These are phyloP conservation scores for Chelonoidis abingdonii DNA, from an alignment of 2,113 vertebrate genomes.

Conservation along the genomic window DNA sequence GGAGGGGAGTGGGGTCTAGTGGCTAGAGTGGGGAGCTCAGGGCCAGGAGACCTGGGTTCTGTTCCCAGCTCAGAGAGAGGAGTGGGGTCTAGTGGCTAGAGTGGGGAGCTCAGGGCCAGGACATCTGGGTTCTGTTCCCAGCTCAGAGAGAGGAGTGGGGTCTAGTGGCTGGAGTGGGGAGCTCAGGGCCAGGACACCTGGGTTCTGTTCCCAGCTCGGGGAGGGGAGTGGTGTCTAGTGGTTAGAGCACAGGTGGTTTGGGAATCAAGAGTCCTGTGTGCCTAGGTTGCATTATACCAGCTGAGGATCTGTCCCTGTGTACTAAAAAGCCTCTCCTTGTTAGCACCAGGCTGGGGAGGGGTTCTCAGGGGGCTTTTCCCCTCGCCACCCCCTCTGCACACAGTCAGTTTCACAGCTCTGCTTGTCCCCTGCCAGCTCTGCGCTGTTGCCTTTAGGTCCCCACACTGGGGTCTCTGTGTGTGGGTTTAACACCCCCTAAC, in stretches of 20 bases:
- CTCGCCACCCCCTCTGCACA: too few relatives aligned
- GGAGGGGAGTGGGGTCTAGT: neutral
- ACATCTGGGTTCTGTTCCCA: too few relatives aligned
- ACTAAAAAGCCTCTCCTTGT: too few relatives aligned
- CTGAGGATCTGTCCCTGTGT: too few relatives aligned
- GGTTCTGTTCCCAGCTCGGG: neutral
- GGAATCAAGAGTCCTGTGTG: neutral
- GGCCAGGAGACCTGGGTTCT: neutral
- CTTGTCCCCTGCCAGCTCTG: neutral
- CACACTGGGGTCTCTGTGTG: too few relatives aligned
- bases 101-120: too few relatives aligned
- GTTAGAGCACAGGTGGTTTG: neutral
- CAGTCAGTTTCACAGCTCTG: neutral
- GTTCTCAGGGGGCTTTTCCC: too few relatives aligned
- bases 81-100: neutral
- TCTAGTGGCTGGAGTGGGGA: too few relatives aligned
- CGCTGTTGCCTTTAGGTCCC: too few relatives aligned
- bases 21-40: neutral
- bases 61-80: neutral
- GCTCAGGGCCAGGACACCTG: neutral
- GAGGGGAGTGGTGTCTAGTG: neutral
- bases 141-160: too few relatives aligned
- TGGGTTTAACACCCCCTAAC: too few relatives aligned
- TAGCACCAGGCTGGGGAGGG: too few relatives aligned
- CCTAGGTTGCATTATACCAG: neutral